Conservation (phyloP, 2,888 invertebrate species). For the Hyles lineata region DNA sequence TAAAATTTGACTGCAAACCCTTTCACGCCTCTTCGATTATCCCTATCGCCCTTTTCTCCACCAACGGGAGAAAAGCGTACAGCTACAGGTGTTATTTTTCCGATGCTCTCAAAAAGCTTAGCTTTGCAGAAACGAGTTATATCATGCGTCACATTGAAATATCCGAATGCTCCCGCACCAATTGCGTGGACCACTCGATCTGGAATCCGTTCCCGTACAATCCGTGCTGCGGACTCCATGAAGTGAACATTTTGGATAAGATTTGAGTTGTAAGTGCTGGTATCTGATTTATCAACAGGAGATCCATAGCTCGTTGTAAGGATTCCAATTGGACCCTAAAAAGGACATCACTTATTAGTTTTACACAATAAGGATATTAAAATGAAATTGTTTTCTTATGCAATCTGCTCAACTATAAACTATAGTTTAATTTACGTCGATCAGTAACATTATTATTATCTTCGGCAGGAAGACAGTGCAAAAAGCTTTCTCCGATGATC, state of each 20-base stretch:
- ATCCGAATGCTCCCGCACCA: conserved; percentile 93
- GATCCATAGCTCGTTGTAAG: conserved; percentile 91
- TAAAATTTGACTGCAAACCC: conserved; percentile 96
- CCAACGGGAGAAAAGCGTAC: conserved; percentile 90
- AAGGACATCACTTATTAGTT: conserved; percentile 8
- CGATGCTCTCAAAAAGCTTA: conserved; percentile 88
- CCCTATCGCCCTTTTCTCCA: conserved; percentile 93
- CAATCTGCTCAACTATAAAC: no score
- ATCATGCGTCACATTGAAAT: conserved; percentile 93
- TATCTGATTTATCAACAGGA: conserved; percentile 89
- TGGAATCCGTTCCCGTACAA: conserved; percentile 94
- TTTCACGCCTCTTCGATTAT: conserved; percentile 92
- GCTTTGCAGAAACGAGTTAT: conserved; percentile 90
- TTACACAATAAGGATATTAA: no score
- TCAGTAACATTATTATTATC: no score
- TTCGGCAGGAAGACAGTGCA: no score
- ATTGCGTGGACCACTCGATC: conserved; percentile 97
- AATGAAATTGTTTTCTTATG: no score
- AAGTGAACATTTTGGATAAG: conserved; percentile 9
- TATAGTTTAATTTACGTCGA: no score
- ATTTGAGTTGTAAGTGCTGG: conserved; percentile 90
- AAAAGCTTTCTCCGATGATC: no score
- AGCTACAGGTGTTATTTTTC: conserved; percentile 90
- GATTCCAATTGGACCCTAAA: conserved; percentile 78
- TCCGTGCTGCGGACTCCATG: conserved; percentile 60